Base-by-base conservation (phyloP, 2,113 vertebrate genomes). In the Sphyrna mokarran region DNA sequence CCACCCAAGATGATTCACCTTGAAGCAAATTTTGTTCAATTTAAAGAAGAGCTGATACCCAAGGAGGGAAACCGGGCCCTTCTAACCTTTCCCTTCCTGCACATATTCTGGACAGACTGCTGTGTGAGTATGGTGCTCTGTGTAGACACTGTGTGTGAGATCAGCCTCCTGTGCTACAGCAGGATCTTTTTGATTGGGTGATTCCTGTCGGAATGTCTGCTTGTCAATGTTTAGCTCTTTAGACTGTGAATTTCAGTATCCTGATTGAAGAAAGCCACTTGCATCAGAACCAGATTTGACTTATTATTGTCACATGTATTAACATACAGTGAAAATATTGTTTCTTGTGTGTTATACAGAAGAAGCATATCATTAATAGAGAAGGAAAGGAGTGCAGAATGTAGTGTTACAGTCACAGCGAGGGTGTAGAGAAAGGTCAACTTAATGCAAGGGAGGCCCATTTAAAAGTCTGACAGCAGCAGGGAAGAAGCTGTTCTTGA, bases 1-100 rank as follows among this genome's bases (percentile, higher is more conserved):
- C 98, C 99, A 96, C 99, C 99, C 0, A 99, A 99, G 98, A 99
- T 99, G 99, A 99, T 99, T 97, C 99, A 99, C 96, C 98, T 99
- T n/a, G 99, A 99, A 96, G 99, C 99, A 95, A 99, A 99, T 97
- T 99, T 99, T 96, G 99, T 99, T 96, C 99, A 99, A 96, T 99
- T 99, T 97, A 99, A 99, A 97, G 99, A 99, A 97, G 99, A 99
- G 80, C 98, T 99, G 29, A 97, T 99, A 96, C 99, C 99, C 58
- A 99, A 98, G 97, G 99, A 99, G 72, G 99, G 99, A 43, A 99
- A 99, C 98, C 99, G 98, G 96, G 99, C 99, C 2, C 98, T 99
- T 83, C 98, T 99, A 95, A 99, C 99, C 20, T 99, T 99, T 97
- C 99, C 99, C 23, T 99, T 99, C 96, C 98, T 99, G 70, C 99